These are phyloP conservation scores for Elmis aenea DNA, from an alignment of 2,888 invertebrate species.

Conservation along the genomic window DNA sequence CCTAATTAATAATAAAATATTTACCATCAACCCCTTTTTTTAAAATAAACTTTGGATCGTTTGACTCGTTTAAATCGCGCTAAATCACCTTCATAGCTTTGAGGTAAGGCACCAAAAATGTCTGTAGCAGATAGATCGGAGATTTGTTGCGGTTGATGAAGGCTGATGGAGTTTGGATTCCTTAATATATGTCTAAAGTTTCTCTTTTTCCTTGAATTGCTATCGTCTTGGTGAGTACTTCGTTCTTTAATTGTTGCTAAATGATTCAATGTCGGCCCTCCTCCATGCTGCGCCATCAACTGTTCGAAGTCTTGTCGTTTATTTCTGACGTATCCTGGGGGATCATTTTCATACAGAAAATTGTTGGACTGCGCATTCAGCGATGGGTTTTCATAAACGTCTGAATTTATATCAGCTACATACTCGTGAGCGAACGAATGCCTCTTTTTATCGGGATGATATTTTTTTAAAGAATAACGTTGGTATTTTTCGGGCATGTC, in stretches of 20 bases:
- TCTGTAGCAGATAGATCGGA: conserved; percentile 40
- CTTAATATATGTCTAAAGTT: conserved; percentile 8
- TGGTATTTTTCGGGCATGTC: conserved; percentile 5
- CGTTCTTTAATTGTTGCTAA: conserved; percentile 28
- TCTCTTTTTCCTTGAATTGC: conserved; percentile 10
- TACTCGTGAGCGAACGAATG: conserved; percentile 10
- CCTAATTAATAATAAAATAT: too few species aligned
- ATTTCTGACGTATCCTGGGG: conserved; percentile 12
- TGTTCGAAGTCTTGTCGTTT: conserved; percentile 29
- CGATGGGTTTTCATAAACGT: conserved; percentile 19
- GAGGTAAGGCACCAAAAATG: conserved; percentile 44
- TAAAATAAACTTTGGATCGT: too few species aligned
- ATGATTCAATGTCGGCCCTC: conserved; percentile 29
- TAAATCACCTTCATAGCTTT: conserved; percentile 43
- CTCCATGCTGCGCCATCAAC: conserved; percentile 27
- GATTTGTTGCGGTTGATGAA: conserved; percentile 14
- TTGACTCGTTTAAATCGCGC: conserved; percentile 44
- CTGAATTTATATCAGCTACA: conserved; percentile 19
- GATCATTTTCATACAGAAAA: conserved; percentile 21
- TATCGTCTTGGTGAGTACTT: conserved; percentile 26
- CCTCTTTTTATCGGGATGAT: conserved; percentile 7
- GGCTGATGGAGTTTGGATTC: background rate
- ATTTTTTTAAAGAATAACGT: conserved; percentile 4
- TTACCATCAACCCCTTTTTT: too few species aligned
- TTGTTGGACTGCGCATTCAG: too few species aligned